Evolutionary conservation across 2,888 invertebrate genomes (phyloP).

Genomic region (Ennomos fuscantarius): DNA sequence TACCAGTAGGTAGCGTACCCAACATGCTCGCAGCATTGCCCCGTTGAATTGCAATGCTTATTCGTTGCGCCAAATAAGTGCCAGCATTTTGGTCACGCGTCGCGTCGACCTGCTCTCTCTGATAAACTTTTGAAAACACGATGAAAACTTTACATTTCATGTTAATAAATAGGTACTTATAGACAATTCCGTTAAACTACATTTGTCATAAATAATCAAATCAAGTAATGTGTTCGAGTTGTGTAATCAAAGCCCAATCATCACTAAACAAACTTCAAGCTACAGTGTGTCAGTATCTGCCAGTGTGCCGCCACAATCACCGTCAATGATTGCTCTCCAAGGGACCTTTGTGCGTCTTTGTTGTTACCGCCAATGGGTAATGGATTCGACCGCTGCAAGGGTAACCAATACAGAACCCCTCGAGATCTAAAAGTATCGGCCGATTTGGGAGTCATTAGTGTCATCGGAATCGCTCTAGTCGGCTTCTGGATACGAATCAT

Average conservation of each 20-base stretch:
- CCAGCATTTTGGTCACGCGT: no score
- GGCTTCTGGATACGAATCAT: conserved; percentile 64
- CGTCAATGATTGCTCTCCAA: conserved; percentile 66
- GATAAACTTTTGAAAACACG: no score
- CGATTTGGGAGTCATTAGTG: conserved; percentile 79
- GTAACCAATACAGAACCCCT: conserved; percentile 69
- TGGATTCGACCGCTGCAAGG: conserved; percentile 55
- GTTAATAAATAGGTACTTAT: no score
- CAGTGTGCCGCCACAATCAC: conserved; percentile 63
- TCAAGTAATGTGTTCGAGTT: conserved; percentile 7
- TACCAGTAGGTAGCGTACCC: no score
- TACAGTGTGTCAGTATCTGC: conserved; percentile 50
- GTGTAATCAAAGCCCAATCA: conserved; percentile 22
- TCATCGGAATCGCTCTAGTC: conserved; percentile 71
- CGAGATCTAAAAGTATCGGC: conserved; percentile 65
- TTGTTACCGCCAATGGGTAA: conserved; percentile 71
- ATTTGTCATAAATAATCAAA: conserved; percentile 10
- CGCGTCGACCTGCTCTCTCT: no score
- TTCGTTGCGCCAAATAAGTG: no score
- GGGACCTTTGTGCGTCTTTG: conserved; percentile 62
- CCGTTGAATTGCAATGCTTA: no score
- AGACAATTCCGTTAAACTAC: no score
- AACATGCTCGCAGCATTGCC: no score
- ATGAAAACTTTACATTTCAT: no score
- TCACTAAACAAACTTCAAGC: conserved; percentile 52